These are phyloP conservation scores for Pachliopta kotzebuea DNA, from an alignment of 2,888 invertebrate species.

Conservation along the genomic window DNA sequence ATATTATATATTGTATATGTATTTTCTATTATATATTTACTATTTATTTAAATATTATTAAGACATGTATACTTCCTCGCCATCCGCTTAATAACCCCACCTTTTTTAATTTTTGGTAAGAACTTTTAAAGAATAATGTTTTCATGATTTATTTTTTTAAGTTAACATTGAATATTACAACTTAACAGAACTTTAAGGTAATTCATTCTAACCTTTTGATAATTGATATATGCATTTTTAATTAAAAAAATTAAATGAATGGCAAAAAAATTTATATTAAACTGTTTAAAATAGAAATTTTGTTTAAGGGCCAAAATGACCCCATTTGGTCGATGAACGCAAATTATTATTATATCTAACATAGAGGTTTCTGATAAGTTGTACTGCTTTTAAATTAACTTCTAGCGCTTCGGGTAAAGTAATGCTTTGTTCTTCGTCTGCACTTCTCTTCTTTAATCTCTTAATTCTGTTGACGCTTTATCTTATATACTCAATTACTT, in stretches of 20 bases:
- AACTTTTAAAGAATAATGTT: no score
- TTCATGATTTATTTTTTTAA: no score
- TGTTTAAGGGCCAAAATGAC: no score
- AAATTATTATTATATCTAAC: not conserved
- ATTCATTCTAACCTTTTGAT: not conserved
- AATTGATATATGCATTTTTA: no score
- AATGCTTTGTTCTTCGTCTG: slow-evolving; percentile 21
- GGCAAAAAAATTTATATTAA: no score
- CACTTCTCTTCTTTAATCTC: slow-evolving; percentile 12
- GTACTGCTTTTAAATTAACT: slow-evolving; percentile 25
- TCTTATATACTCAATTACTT: not conserved
- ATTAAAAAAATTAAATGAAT: no score
- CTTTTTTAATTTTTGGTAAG: not conserved
- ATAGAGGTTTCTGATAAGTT: slow-evolving; percentile 9
- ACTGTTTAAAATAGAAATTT: not conserved
- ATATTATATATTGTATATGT: no score
- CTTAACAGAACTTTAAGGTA: slow-evolving; percentile 1
- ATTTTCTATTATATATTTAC: no score
- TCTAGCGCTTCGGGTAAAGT: slow-evolving; percentile 31
- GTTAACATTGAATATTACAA: not conserved
- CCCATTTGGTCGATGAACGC: no score
- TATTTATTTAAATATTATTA: no score
- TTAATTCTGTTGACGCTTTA: slow-evolving; percentile 5
- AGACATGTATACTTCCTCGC: slow-evolving; percentile 1
- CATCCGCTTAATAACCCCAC: slow-evolving; percentile 6